Conservation (phyloP, 2,113 vertebrate species). For the Microtus richardsoni region DNA sequence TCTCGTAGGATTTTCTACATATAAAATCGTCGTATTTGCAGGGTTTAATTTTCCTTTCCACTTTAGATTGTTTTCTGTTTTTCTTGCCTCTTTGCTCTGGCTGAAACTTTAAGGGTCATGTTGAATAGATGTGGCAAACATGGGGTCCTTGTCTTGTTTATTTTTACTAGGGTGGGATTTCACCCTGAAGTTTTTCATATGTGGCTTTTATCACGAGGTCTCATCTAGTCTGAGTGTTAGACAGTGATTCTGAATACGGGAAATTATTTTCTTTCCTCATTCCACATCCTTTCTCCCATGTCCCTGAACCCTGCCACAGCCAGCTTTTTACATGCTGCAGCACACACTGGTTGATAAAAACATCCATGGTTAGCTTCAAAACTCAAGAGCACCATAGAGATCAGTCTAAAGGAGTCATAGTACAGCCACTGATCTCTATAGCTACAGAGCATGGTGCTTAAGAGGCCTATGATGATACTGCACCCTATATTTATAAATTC, state of each 20-base stretch:
- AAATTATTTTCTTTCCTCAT: background rate
- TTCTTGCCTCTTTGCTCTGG: background rate
- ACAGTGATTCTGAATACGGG: background rate
- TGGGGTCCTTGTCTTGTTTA: background rate
- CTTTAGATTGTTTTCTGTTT: background rate
- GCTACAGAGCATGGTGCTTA: background rate
- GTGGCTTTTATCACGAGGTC: background rate
- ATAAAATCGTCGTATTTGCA: background rate
- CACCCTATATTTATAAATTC: background rate
- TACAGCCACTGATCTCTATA: background rate
- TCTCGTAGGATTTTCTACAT: background rate
- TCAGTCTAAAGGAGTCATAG: background rate
- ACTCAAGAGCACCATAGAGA: background rate
- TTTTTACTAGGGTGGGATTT: background rate
- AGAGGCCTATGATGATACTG: background rate
- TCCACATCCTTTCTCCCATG: background rate
- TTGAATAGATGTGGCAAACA: background rate
- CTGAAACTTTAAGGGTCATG: background rate
- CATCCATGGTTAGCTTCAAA: background rate
- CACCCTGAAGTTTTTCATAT: background rate
- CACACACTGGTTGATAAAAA: background rate
- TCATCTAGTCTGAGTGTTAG: background rate
- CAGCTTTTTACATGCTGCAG: background rate
- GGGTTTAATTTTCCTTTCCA: background rate
- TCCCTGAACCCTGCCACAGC: background rate